phyloP scores from a whole-genome alignment of 1,140 invertebrate species.

The Trinorchestia longiramus region DNA sequence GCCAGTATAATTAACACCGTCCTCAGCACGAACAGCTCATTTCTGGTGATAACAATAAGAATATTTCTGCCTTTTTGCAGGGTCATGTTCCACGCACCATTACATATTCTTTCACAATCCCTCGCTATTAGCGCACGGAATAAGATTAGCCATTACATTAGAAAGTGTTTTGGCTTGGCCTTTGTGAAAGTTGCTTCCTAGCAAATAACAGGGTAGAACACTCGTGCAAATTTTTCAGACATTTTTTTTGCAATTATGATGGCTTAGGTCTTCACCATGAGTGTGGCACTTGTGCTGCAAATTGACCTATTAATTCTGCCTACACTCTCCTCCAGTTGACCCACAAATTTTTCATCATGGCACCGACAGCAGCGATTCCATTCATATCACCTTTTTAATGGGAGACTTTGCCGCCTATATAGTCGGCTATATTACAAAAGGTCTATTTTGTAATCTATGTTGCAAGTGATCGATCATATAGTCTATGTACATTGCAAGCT shows the following conservation, averaged over 20 bases:
- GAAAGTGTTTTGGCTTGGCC: not conserved
- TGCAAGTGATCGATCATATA: not conserved
- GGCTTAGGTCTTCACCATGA: not conserved
- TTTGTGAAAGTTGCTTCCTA: not conserved
- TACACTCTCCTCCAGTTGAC: not conserved
- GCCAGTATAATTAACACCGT: not conserved
- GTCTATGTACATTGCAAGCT: not conserved
- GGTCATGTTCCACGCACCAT: not conserved
- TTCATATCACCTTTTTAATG: not conserved
- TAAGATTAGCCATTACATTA: not conserved
- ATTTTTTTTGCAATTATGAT: not conserved
- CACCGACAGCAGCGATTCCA: not conserved
- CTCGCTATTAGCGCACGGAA: not conserved
- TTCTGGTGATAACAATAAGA: not conserved
- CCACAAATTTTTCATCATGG: not conserved
- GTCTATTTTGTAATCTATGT: not conserved
- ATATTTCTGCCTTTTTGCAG: not conserved
- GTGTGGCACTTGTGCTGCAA: not conserved
- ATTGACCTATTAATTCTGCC: not conserved
- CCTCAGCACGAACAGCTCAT: not conserved
- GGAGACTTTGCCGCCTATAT: not conserved
- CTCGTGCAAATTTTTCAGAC: not conserved
- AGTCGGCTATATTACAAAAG: not conserved
- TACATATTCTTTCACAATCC: not conserved
- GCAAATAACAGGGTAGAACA: not conserved